Conservation (phyloP, 2,888 invertebrate genomes). For the Agrochola lota region DNA sequence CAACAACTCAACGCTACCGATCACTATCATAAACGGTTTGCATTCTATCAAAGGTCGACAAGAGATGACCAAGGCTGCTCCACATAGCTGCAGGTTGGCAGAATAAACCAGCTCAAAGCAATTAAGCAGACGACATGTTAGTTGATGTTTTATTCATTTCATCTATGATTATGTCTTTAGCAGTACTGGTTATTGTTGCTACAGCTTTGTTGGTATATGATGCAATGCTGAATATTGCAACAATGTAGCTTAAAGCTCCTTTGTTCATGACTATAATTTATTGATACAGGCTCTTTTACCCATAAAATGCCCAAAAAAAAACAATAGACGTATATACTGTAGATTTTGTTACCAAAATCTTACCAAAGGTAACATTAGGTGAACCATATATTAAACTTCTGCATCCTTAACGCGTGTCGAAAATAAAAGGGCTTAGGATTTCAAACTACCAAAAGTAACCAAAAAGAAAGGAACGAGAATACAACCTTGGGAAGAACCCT, state of each 20-base stretch:
- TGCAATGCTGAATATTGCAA: background rate
- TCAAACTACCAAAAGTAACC: constrained; percentile 9
- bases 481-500: constrained; percentile 11
- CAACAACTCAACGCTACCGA: constrained; percentile 55
- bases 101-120: constrained; percentile 51
- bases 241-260: background rate
- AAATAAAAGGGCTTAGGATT: background rate
- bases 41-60: constrained; percentile 75
- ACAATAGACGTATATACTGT: background rate
- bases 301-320: no score
- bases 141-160: constrained; percentile 51
- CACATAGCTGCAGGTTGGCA: constrained; percentile 69
- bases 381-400: background rate
- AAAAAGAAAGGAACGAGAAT: constrained; percentile 31
- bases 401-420: background rate
- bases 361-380: background rate
- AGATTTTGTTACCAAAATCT: background rate
- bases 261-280: background rate
- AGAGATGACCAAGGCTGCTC: constrained; percentile 82
- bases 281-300: background rate
- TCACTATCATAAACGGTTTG: constrained; percentile 68
- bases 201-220: background rate
- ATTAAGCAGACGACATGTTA: constrained; percentile 56
- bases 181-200: constrained; percentile 17
- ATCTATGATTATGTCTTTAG: constrained; percentile 26